phyloP scores from a whole-genome alignment of 1,140 invertebrate species.

The Heliconius eleuchia region DNA sequence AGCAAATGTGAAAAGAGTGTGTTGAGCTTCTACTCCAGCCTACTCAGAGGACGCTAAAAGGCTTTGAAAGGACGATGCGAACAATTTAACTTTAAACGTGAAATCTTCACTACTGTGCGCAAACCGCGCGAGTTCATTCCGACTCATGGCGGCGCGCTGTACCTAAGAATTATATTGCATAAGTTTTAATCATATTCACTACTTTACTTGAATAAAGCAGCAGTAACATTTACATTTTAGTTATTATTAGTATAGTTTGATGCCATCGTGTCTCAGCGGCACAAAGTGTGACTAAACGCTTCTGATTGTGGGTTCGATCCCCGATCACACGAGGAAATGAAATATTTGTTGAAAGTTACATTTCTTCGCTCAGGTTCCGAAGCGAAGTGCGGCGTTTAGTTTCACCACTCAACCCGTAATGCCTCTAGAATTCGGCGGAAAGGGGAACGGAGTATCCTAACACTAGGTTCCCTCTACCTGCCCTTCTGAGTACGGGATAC shows the following conservation, averaged over 20 bases:
- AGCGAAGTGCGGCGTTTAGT: too few relatives aligned
- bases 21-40: slow-evolving; percentile 31
- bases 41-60: slow-evolving; percentile 34
- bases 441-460: too few relatives aligned
- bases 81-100: slow-evolving; percentile 39
- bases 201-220: neutral
- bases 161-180: neutral
- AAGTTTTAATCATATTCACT: slow-evolving; percentile 4
- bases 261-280: too few relatives aligned
- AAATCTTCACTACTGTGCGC: slow-evolving; percentile 23
- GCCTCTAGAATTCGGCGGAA: too few relatives aligned
- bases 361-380: too few relatives aligned
- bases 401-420: too few relatives aligned
- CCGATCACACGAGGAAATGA: too few relatives aligned
- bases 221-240: neutral
- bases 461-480: too few relatives aligned
- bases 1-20: slow-evolving; percentile 36
- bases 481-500: too few relatives aligned
- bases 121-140: slow-evolving; percentile 12
- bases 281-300: too few relatives aligned
- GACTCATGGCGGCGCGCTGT: slow-evolving; percentile 3
- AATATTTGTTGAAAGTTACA: too few relatives aligned
- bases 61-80: slow-evolving; percentile 39
- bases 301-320: too few relatives aligned
- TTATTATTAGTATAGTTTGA: neutral